Base-by-base conservation (phyloP, 23 tunicate species). In the Ciona savignyi region DNA sequence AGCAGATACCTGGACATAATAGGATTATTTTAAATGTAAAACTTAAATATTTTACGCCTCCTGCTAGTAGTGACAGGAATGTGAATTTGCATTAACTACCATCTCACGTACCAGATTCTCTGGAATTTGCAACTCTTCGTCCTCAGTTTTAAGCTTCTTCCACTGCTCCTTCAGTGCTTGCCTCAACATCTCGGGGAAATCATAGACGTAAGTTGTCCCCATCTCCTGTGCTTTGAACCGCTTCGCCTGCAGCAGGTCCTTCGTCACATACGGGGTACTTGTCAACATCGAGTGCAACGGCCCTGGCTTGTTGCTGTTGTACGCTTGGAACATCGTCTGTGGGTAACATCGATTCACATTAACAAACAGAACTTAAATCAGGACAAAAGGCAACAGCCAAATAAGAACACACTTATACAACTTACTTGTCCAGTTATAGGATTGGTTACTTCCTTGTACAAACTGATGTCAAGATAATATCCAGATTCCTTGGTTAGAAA, bases 211-310 rank as follows among this genome's bases (percentile, higher is more conserved):
- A 9, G 99, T 90, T 20, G 96, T 88, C 3, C 96, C 96, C 77
- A 90, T 72, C 42, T 91, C 83, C 33, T 95, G 99, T 6, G 99
- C 99, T 68, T 89, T 89, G 81, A 83, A 95, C 27, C 99, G 34
- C 70, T 89, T 90, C n/a, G 99, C 96, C 73, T 95, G 99, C 29
- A 95, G 88, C 23, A 95, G 75, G 33, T 95, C 99, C 72, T 95
- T 95, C 74, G 99, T 95, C 32, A 84, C 84, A 72, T 95, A 95
- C 2, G 99, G 86, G 22, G 99, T 95, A 73, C 86, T 91, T 51
- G 96, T 95, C 22, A 84, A 77, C 90, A 93, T 93, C 4, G 87
- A 93, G 66, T 91, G 79, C 76, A 91, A 66, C 0, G 91, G 97
- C 30, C 97, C 97, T 0, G 97, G 97, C 61, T 72, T 76, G 78